Evolutionary conservation across 2,113 vertebrate species (phyloP).

Genomic region (Abramis brama): DNA sequence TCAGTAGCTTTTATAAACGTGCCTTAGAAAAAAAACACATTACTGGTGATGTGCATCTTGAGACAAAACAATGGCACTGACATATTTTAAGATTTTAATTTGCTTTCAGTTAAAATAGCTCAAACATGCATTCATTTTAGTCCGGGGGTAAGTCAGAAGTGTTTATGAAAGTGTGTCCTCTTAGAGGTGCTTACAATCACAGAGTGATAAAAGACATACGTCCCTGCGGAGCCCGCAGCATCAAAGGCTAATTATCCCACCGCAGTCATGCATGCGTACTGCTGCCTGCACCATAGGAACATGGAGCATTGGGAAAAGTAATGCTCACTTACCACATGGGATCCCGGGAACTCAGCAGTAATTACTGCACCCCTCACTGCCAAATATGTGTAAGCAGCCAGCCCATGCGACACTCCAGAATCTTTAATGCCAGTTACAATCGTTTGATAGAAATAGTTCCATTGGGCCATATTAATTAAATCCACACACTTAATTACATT

Average conservation of each 20-base stretch:
- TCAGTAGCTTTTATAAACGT: too few relatives aligned
- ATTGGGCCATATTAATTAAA: slow-evolving; percentile 70
- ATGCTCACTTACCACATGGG: slow-evolving; percentile 44
- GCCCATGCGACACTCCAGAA: slow-evolving; percentile 23
- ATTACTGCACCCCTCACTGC: slow-evolving; percentile 40
- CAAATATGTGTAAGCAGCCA: slow-evolving; percentile 22
- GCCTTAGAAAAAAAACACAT: too few relatives aligned
- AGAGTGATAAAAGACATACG: slow-evolving; percentile 12
- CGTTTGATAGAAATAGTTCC: slow-evolving; percentile 60
- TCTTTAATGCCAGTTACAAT: slow-evolving; percentile 64
- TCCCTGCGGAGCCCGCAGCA: slow-evolving; percentile 27
- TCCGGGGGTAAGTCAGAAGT: not conserved
- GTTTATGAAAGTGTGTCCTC: slow-evolving; percentile 11
- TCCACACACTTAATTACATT: slow-evolving; percentile 72
- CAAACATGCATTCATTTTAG: too few relatives aligned
- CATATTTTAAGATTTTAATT: too few relatives aligned
- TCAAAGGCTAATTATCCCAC: slow-evolving; percentile 55
- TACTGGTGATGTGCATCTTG: too few relatives aligned
- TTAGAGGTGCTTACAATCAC: slow-evolving; percentile 38
- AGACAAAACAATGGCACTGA: too few relatives aligned
- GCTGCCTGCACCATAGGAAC: slow-evolving; percentile 30
- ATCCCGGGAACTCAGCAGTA: slow-evolving; percentile 38
- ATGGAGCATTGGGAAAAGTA: slow-evolving; percentile 31
- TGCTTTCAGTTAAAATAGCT: too few relatives aligned
- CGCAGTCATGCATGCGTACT: slow-evolving; percentile 49